Percentiles rank a stretch among this genome's conserved stretches.
phyloP scores from a whole-genome alignment of 2,888 invertebrate species.

The Antheraea yamamai region DNA sequence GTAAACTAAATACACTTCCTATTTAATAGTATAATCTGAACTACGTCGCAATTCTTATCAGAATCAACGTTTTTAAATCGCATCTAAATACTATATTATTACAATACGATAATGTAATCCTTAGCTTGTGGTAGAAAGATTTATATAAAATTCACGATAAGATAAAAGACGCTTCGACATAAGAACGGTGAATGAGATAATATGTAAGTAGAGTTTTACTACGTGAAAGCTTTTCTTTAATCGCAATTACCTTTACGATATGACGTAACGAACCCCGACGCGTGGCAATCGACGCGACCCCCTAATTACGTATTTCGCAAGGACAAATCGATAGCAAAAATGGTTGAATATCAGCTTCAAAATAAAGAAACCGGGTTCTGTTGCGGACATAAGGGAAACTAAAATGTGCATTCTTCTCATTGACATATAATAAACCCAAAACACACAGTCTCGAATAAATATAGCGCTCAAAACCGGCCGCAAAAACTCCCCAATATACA shows the following conservation, averaged over 20 bases:
- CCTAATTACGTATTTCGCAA: background rate
- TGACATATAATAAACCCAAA: no score
- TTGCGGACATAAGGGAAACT: no score
- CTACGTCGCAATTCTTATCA: background rate
- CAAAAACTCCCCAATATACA: no score
- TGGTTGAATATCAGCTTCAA: no score
- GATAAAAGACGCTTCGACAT: background rate
- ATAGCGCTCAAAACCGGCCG: no score
- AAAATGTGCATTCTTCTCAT: no score
- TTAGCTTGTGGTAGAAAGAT: background rate
- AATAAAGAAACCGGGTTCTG: no score
- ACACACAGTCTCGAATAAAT: no score
- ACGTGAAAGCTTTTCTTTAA: background rate
- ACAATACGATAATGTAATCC: background rate
- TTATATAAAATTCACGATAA: background rate
- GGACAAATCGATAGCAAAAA: no score
- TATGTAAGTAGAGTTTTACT: background rate
- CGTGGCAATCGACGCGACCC: no score
- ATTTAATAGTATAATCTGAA: background rate
- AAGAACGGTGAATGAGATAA: background rate
- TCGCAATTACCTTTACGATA: no score
- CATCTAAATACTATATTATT: constrained; percentile 2
- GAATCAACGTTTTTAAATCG: background rate
- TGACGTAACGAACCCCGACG: no score
- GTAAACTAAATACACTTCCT: background rate